Evolutionary conservation across 1,140 invertebrate genomes (phyloP), one percentile per base, ranked within the genome.

Genomic region (Camponotus vicinus): DNA sequence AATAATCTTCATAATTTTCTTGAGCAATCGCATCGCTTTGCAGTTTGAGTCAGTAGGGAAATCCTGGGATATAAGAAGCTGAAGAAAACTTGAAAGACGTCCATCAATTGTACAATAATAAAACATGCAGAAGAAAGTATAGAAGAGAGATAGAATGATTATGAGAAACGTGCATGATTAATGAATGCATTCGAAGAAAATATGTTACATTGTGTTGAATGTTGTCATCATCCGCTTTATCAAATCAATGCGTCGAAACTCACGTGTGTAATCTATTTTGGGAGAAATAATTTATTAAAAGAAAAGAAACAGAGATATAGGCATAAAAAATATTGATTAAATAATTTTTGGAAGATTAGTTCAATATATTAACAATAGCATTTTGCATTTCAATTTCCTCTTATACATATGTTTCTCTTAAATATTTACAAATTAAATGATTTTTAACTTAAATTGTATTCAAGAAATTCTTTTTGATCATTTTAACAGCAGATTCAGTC

Each of bases 11-110:
- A 61, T 73, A 6, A 78, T 45, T 79, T 57, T 85, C n/a, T 80
- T 55, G 59, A 67, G 9, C 49, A 67, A 57, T 55, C n/a, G 11
- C 49, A 49, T 87, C 57, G 45, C 49, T 85, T 80, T 89, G 88
- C 88, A 89, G 88, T 89, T 85, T 87, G 78, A 90, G 73, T 88
- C 52, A 80, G 89, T 89, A 40, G 88, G 83, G 85, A 15, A 57
- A 67, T 85, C 77, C 78, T 83, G 34, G 63, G 75, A 88, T 63
- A 75, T 63, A 27, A 78, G 63, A 86, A 88, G 57, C 80, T 70
- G 69, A 1, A 77, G 55, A 85, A 73, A 61, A 32, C 70, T 57
- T 18, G 55, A 42, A 57, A 89, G 32, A 86, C 40, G 82, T 85
- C 34, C 52, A 90, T 52, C 34, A 13, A 63, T 63, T 78, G 73